A percentile compares a stretch with the other conserved stretches of the same genome.
Conservation (phyloP, 1,140 invertebrate species). For the Plectus sambesii region DNA sequence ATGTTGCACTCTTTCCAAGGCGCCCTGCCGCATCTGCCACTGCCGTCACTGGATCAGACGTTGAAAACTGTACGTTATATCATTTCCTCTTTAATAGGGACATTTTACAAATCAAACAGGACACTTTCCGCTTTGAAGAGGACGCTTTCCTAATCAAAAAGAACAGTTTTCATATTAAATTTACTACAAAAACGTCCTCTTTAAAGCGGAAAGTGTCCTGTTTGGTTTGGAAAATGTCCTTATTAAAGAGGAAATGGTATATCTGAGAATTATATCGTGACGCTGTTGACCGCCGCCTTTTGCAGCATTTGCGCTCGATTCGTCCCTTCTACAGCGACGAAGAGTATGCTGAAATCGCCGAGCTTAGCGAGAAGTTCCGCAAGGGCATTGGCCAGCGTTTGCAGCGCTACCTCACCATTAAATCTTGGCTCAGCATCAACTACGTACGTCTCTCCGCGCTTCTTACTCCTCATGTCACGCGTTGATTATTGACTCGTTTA, state of each 20-base stretch:
- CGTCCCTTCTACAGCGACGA: constrained; percentile 67
- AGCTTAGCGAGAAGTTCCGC: constrained; percentile 75
- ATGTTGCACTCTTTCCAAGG: constrained; percentile 91
- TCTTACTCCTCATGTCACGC: constrained; percentile 13
- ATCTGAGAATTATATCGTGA: no score
- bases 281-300: constrained; percentile 1
- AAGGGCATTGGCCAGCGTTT: constrained; percentile 76
- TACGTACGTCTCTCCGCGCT: constrained; percentile 48
- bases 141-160: no score
- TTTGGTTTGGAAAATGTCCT: constrained; percentile 12
- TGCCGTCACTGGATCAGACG: constrained; percentile 74
- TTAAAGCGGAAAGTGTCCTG: not conserved
- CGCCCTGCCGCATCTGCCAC: constrained; percentile 76
- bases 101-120: constrained; percentile 16
- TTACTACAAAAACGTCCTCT: no score
- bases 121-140: no score
- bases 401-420: constrained; percentile 81
- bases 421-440: constrained; percentile 63
- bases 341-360: constrained; percentile 71
- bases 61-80: constrained; percentile 63
- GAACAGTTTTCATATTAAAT: no score
- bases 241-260: no score
- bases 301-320: constrained; percentile 70
- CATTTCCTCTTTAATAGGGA: constrained; percentile 11
- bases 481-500: constrained; percentile 46